Base-by-base conservation (phyloP, 2,888 invertebrate species). In the Cheilosia scutellata region DNA sequence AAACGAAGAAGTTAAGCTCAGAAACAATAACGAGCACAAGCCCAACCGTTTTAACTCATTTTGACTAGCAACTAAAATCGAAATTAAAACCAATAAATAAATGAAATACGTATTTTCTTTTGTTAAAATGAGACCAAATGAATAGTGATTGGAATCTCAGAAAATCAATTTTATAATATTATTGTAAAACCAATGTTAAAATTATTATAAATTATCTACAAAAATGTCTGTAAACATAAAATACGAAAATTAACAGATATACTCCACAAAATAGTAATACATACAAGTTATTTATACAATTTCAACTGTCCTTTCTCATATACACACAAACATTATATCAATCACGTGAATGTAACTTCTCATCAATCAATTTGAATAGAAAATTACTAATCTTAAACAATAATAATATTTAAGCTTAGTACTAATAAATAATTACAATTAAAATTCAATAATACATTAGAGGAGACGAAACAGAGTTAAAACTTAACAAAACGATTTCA, bases 101-200 rank as follows among this genome's bases (percentile, higher is more conserved):
- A 2, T 53, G 60, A 72, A 60, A 44, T 72, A 51, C 16, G n/a
- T 11, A 0, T 49, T 57, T 27, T 55, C 29, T 72, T 62, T 49
- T 55, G 60, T 76, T 68, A 63, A 83, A 83, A 83, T 83, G 82
- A 83, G 82, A 83, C 82, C 82, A 83, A 83, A n/a, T 71, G 62
- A 82, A 82, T 66, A 71, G 55, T 71, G 37, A 25, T 72, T 83
- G 77, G 72, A 77, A 83, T 77, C 82, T 77, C 77, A 66, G 47
- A 83, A 62, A 83, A 62, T 77, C 72, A 72, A 72, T 72, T 66
- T 13, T 76, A 44, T 82, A 76, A 77, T 20, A 20, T 82, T 76
- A 72, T 82, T 82, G 58, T 71, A 78, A 78, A 74, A 63, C 29
- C 62, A 78, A 62, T 77, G 66, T 65, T 65, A 58, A 74, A 51